Evolutionary conservation across 2,797 vertebrate genomes (phyloP).

Genomic region (Phrynocephalus forsythii): DNA sequence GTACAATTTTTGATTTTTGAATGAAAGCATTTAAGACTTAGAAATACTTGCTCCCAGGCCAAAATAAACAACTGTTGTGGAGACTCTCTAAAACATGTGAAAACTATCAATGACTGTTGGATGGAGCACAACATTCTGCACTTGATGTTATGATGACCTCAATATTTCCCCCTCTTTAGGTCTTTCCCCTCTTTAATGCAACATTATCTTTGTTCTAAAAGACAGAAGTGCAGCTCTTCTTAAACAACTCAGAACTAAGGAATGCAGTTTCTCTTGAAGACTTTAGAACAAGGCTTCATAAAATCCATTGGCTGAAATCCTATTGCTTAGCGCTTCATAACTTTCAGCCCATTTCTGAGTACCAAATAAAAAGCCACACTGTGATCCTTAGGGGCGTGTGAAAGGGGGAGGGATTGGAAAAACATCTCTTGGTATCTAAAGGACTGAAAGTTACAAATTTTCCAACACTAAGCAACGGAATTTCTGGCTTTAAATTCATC

Average conservation of each 20-base stretch:
- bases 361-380: no score
- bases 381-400: no score
- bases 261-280: constrained; percentile 6
- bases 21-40: neutral
- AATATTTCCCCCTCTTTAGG: neutral
- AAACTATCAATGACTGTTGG: neutral
- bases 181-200: neutral
- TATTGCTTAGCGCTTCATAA: no score
- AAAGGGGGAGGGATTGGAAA: no score
- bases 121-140: neutral
- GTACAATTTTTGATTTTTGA: neutral
- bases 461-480: no score
- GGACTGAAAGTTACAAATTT: no score
- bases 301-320: neutral
- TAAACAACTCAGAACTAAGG: neutral
- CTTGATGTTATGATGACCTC: constrained; percentile 2
- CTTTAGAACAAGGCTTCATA: neutral
- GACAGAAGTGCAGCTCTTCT: neutral
- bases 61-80: neutral
- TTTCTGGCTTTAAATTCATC: constrained; percentile 6
- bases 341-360: no score
- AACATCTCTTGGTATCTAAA: no score
- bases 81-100: neutral
- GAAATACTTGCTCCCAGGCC: neutral
- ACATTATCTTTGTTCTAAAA: constrained; percentile 12